A percentile compares a stretch with the other conserved stretches of the same genome.
phyloP scores from a whole-genome alignment of 1,140 invertebrate species.

The Psilanteris sp. region DNA sequence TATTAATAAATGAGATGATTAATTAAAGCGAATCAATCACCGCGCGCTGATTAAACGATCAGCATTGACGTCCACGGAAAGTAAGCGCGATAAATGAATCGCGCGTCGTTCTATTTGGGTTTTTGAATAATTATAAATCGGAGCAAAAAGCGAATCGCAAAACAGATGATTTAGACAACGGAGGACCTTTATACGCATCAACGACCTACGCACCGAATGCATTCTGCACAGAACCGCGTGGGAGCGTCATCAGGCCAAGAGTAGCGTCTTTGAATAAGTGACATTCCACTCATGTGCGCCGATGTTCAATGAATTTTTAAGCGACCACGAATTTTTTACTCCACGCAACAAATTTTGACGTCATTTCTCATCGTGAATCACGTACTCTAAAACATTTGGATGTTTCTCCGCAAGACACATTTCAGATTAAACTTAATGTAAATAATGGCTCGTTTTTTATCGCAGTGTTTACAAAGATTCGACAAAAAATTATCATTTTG shows the following conservation, averaged over 20 bases:
- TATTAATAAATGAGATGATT: too few species aligned
- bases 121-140: not conserved
- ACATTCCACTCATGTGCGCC: conserved; percentile 25
- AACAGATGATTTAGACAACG: conserved; percentile 21
- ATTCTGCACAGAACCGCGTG: conserved; percentile 24
- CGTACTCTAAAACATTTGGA: not conserved
- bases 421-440: too few species aligned
- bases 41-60: too few species aligned
- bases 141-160: not conserved
- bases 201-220: conserved; percentile 28
- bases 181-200: conserved; percentile 23
- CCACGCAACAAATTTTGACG: not conserved
- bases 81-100: too few species aligned
- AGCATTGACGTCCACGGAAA: too few species aligned
- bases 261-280: conserved; percentile 14
- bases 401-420: not conserved
- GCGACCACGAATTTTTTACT: conserved; percentile 5
- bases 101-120: too few species aligned
- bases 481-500: too few species aligned
- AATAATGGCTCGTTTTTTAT: too few species aligned
- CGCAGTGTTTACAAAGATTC: too few species aligned
- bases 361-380: conserved; percentile 1
- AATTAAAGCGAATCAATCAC: too few species aligned
- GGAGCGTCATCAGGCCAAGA: conserved; percentile 12
- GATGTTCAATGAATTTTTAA: conserved; percentile 30